Conservation (phyloP, 1,140 invertebrate genomes). For the Zaprionus taronus region DNA sequence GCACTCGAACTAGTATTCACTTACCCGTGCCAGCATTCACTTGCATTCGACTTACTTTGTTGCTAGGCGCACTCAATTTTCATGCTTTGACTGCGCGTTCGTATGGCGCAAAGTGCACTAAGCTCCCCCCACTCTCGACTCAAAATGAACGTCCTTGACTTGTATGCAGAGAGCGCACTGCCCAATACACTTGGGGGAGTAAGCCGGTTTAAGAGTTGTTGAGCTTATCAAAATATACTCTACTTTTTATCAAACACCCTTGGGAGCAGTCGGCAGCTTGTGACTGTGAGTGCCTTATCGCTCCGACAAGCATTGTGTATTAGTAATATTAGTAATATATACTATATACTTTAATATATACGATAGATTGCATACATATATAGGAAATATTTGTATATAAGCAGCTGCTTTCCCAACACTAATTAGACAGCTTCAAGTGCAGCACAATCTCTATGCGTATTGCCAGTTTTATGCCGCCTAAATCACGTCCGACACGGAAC, state of each 20-base stretch:
- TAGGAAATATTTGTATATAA: background rate
- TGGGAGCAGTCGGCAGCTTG: background rate
- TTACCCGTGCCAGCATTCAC: constrained; percentile 39
- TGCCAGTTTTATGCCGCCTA: constrained; percentile 26
- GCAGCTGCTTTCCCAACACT: constrained; percentile 21
- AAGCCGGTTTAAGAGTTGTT: background rate
- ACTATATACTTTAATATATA: background rate
- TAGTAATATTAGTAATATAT: background rate
- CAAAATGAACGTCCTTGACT: constrained; percentile 13
- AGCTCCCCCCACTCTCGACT: background rate
- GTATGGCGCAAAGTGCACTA: constrained; percentile 16
- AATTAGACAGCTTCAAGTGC: constrained; percentile 22
- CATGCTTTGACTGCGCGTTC: constrained; percentile 31
- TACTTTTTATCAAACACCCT: background rate
- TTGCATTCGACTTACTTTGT: constrained; percentile 35
- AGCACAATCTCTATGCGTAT: background rate
- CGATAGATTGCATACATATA: no score
- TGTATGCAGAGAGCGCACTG: background rate
- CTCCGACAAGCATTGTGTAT: background rate
- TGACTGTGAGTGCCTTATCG: background rate
- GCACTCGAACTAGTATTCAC: constrained; percentile 42
- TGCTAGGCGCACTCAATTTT: constrained; percentile 69
- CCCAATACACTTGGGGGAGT: background rate
- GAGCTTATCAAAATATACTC: constrained; percentile 11
- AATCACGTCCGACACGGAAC: constrained; percentile 36